These are phyloP conservation scores for Achlya flavicornis DNA, from an alignment of 2,888 invertebrate species.

Conservation along the genomic window DNA sequence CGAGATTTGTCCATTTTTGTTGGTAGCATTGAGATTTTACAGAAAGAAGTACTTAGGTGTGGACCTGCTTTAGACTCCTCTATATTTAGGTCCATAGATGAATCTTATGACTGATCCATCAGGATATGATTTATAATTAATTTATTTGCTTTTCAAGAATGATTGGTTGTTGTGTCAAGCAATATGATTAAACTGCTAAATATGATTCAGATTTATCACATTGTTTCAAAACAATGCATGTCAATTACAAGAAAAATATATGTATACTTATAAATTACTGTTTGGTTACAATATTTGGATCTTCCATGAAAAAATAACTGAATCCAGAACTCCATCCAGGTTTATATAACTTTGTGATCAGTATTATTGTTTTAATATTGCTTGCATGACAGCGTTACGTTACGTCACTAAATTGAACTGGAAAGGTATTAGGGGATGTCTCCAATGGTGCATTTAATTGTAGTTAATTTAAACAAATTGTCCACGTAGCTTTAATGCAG, in stretches of 20 bases:
- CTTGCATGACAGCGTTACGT: constrained; percentile 63
- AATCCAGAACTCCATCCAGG: constrained; percentile 50
- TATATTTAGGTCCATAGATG: constrained; percentile 44
- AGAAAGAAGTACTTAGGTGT: constrained; percentile 60
- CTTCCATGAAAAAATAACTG: constrained; percentile 30
- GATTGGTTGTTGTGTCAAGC: constrained; percentile 64
- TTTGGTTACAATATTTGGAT: constrained; percentile 38
- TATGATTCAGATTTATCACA: constrained; percentile 31
- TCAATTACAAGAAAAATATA: constrained; percentile 64
- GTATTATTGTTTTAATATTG: constrained; percentile 72
- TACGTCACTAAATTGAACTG: constrained; percentile 49
- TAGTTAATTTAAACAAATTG: constrained; percentile 78
- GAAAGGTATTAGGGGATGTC: constrained; percentile 52
- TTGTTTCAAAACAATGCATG: constrained; percentile 51
- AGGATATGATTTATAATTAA: constrained; percentile 43
- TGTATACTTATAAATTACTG: constrained; percentile 30
- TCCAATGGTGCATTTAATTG: constrained; percentile 80
- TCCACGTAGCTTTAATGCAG: constrained; percentile 78
- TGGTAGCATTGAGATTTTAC: constrained; percentile 54
- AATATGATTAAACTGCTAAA: constrained; percentile 48
- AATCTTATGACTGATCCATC: constrained; percentile 43
- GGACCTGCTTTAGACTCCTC: constrained; percentile 48
- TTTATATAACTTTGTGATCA: constrained; percentile 44
- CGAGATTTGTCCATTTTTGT: constrained; percentile 54
- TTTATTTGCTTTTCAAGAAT: constrained; percentile 48